Base-by-base conservation (phyloP, 2,888 invertebrate species). In the Dorcus parallelipipedus region DNA sequence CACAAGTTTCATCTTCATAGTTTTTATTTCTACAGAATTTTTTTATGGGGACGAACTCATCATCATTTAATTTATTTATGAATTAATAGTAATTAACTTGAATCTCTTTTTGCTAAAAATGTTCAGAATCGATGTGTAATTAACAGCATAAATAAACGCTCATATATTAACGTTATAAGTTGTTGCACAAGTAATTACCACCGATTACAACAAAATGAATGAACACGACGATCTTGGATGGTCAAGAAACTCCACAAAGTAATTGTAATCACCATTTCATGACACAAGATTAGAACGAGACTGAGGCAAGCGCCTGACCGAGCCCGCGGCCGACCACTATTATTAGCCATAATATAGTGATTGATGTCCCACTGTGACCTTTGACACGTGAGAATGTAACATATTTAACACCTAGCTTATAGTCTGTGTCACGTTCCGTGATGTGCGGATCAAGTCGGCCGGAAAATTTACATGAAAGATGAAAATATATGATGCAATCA, bases 261-360 rank as follows among this genome's bases (percentile, higher is more conserved):
- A 45, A 45, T 45, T 20, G 45, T 10, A 45, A 45, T 45, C 45
- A 20, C 45, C 45, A 23, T 10, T 45, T 45, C 45, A 45, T 45
- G 45, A 20, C 45, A 20, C 54, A 59, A 54, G 59, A 39, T 63
- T 63, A 60, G 63, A 59, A 58, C 63, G 56, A 58, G 59, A 59
- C 61, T 53, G 51, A 45, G 58, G 56, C 56, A 50, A 52, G 52
- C 55, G 52, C 49, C 56, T 61, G 56, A 59, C 38, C 47, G 52
- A 57, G 59, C 62, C 62, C 64, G 65, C 65, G 65, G 63, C 65
- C 66, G 64, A 67, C 67, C 65, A 67, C 68, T 71, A 73, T 74
- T 73, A 73, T 74, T 73, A 72, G 71, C 72, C 64, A 72, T 74
- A 74, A 74, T 74, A 70, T 67, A 73, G 69, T 74, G 74, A 75